Conservation (phyloP, 2,113 vertebrate genomes). For the Burhinus oedicnemus region DNA sequence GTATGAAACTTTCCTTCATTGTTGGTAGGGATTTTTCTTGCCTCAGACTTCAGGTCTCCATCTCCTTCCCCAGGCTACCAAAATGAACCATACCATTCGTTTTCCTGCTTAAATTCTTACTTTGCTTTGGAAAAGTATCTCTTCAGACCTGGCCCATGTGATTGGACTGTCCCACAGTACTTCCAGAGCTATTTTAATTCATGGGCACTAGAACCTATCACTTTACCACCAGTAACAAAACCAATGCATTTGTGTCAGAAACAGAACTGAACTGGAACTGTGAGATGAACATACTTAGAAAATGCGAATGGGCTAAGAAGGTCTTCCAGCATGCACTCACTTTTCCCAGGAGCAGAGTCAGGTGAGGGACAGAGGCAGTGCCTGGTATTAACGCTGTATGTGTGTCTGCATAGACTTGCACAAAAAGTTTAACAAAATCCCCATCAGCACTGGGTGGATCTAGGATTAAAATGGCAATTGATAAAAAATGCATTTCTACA, state of each 20-base stretch:
- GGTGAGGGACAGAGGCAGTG: background rate
- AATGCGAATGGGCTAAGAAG: background rate
- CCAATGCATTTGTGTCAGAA: background rate
- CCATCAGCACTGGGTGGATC: background rate
- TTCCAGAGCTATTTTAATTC: conserved; percentile 8
- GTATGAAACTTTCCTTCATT: background rate
- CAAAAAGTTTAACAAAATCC: background rate
- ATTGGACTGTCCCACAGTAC: background rate
- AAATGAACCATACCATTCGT: background rate
- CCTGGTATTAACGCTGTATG: background rate
- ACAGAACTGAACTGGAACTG: background rate
- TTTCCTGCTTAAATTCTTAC: background rate
- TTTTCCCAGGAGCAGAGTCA: background rate
- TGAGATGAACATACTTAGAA: background rate
- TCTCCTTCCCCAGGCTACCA: background rate
- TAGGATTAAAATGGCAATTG: background rate
- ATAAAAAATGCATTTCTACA: background rate
- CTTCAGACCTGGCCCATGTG: background rate
- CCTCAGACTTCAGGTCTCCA: background rate
- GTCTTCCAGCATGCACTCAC: background rate
- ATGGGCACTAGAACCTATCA: background rate
- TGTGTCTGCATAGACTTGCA: background rate
- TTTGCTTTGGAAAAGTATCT: background rate
- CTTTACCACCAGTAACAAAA: background rate
- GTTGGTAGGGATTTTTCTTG: background rate